Base-by-base conservation (phyloP, 2,113 vertebrate species). In the Regulus satrapa region DNA sequence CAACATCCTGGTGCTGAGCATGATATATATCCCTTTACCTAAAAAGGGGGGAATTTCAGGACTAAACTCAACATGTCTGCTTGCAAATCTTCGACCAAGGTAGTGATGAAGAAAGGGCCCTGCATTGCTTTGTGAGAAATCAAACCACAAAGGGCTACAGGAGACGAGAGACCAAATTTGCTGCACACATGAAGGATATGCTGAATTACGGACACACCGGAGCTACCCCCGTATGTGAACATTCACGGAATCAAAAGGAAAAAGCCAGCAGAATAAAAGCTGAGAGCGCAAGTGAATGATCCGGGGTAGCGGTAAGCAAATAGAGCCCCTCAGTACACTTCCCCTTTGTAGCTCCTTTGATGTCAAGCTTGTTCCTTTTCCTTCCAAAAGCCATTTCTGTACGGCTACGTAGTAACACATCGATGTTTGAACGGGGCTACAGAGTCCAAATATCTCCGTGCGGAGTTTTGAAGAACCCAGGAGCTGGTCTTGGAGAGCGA, bases 391-490 rank as follows among this genome's bases (percentile, higher is more conserved):
- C 20, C 7, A 18, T 36, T 51, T 48, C n/a, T 13, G 9, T 6
- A 31, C 0, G 0, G 1, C 40, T 32, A 2, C 3, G 0, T 29
- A 56, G 36, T 79, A 87, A 34, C 48, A 29, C 1, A 0, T 1
- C 0, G 24, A 26, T 54, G 20, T 32, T 23, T 10, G 36, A 4
- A 38, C 43, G 76, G 2, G 2, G 4, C 19, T 24, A 43, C 6
- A 3, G 29, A 67, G 3, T 18, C 20, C 18, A 56, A 5, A 2
- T 2, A 0, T 5, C 24, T 40, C 31, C 18, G n/a, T n/a, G n/a
- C n/a, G n/a, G n/a, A n/a, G n/a, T 31, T 87, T 41, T 7, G 4
- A 48, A 75, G 34, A 29, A 29, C 23, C 13, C 13, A 0, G 21
- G 29, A 63, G 10, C 29, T n/a, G 31, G 5, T 34, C 5, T 3